Evolutionary conservation across 2,113 vertebrate species (phyloP).

Genomic region (Cygnus buccinator): DNA sequence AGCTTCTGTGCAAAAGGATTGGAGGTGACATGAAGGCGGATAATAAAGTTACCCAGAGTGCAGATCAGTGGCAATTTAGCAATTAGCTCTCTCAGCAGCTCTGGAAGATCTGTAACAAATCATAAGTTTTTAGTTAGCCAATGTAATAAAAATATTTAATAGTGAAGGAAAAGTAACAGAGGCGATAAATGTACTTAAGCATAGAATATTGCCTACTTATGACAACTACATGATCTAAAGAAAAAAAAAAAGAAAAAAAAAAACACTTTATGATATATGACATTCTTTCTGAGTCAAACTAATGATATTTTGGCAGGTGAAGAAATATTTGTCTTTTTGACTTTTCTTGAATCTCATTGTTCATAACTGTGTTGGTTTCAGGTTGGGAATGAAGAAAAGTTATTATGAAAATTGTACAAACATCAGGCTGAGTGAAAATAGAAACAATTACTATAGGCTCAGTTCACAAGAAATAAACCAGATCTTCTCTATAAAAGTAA

Average conservation of each 20-base stretch:
- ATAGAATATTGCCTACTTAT: slow-evolving; percentile 9
- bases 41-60: slow-evolving; percentile 32
- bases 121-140: slow-evolving; percentile 29
- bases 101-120: slow-evolving; percentile 39
- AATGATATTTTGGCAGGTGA: not conserved
- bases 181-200: not conserved
- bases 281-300: not conserved
- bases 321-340: slow-evolving; percentile 13
- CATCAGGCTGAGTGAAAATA: not conserved
- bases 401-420: slow-evolving; percentile 8
- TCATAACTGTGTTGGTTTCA: not conserved
- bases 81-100: slow-evolving; percentile 55
- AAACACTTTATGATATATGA: not conserved
- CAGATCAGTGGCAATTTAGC: slow-evolving; percentile 13
- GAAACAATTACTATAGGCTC: not conserved
- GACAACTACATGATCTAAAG: not conserved
- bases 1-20: slow-evolving; percentile 8
- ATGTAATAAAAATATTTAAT: slow-evolving; percentile 23
- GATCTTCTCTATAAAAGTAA: not conserved
- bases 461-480: not conserved
- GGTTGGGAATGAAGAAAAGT: not conserved
- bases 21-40: not conserved
- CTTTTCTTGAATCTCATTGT: not conserved
- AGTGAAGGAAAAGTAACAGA: slow-evolving; percentile 10
- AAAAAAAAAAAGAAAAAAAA: not conserved